Evolutionary conservation across 2,113 vertebrate genomes (phyloP).

Genomic region (Globicephala melas): DNA sequence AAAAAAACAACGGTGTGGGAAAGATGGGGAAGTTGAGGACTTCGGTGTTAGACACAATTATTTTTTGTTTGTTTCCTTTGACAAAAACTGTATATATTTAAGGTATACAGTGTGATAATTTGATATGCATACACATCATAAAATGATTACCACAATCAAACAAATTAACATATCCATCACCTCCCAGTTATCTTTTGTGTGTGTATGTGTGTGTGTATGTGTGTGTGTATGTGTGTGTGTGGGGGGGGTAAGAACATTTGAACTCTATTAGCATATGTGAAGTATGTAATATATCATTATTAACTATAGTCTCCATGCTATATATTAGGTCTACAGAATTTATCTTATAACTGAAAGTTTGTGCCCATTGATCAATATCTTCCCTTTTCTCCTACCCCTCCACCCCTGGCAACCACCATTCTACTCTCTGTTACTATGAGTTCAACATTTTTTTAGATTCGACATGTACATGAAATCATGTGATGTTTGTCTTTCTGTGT

Average conservation of each 20-base stretch:
- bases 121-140: not conserved
- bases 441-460: not conserved
- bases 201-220: not conserved
- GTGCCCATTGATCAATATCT: not conserved
- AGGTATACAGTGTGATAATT: not conserved
- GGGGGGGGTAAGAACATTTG: not conserved
- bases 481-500: not conserved
- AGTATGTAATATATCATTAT: not conserved
- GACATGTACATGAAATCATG: not conserved
- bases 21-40: not conserved
- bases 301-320: not conserved
- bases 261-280: not conserved
- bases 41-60: not conserved
- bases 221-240: accelerated
- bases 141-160: not conserved
- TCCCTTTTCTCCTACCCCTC: not conserved
- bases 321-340: not conserved
- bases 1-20: not conserved
- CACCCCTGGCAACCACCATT: not conserved
- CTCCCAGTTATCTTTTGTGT: not conserved
- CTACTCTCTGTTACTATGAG: not conserved
- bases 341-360: not conserved
- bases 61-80: not conserved
- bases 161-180: not conserved
- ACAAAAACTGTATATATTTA: not conserved